Evolutionary conservation across 2,113 vertebrate genomes (phyloP), one percentile per base, ranked within the genome.

Genomic region (Psephotus haematonotus): DNA sequence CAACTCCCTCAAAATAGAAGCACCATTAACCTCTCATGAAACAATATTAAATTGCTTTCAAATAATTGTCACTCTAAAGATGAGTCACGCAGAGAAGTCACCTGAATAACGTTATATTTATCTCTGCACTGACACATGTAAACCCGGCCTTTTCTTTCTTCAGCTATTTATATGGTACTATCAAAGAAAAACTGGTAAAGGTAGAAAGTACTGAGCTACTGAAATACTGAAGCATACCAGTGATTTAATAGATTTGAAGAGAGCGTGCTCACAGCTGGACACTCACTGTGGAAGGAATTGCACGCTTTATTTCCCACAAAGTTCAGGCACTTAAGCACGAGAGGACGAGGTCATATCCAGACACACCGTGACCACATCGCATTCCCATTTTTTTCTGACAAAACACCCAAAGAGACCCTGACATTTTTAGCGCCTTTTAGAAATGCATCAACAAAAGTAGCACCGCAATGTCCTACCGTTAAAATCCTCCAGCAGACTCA

Each of bases 21-120:
- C 96, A 60, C 35, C 93, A 92, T 95, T 96, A 97, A 94, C 88
- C 67, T 98, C 97, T 96, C 57, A 46, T 86, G 84, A 96, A 95
- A 82, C 0, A 2, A 49, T 13, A n/a, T 84, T 80, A 95, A 97
- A 95, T 97, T 94, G 76, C 87, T 86, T 97, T 95, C 71, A 96
- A 67, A 95, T 93, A 92, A 79, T 88, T 97, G 94, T 95, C 92
- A 87, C 55, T 93, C 74, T 96, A 89, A 92, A 92, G 70, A 49
- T 82, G 95, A 97, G 49, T 95, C 91, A 85, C 67, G 82, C 65
- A 74, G 70, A 93, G 70, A 80, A 93, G 64, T 69, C 60, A 83
- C 47, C 64, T 80, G 82, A 95, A 92, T 92, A 59, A 41, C 14
- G 14, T 37, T 80, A 79, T 79, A 77, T 94, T 91, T 94, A 50